phyloP scores from a whole-genome alignment of 1,140 invertebrate genomes.

The Diachasmimorpha longicaudata region DNA sequence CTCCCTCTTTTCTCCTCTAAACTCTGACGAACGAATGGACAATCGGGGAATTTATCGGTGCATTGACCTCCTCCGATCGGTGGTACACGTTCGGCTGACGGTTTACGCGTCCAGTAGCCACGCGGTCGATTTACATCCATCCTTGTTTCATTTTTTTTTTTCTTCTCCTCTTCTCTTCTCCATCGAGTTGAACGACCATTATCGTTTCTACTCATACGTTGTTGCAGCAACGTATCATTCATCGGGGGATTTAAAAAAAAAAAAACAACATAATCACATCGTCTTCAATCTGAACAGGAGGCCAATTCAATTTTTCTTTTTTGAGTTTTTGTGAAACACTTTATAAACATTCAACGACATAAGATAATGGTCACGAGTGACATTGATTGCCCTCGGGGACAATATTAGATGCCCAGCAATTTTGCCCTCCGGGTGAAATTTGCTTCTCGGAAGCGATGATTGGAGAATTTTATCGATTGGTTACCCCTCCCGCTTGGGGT shows the following conservation, averaged over 20 bases:
- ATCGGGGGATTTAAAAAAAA: background rate
- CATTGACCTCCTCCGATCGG: constrained; percentile 41
- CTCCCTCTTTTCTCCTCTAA: background rate
- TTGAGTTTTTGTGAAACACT: too few species aligned
- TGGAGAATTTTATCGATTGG: constrained; percentile 12
- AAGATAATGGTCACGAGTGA: constrained; percentile 16
- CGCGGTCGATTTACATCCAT: constrained; percentile 43
- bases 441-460: constrained; percentile 2
- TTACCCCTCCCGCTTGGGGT: background rate
- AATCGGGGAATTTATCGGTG: constrained; percentile 45
- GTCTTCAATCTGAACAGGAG: background rate
- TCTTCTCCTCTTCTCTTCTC: background rate
- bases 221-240: background rate
- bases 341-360: background rate
- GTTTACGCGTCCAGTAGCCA: constrained; percentile 31
- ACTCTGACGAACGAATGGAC: constrained; percentile 34
- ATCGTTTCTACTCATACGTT: background rate
- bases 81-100: constrained; percentile 31
- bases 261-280: background rate
- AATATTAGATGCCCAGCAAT: constrained; percentile 10
- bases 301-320: too few species aligned
- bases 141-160: constrained; percentile 3
- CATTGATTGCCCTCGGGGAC: background rate
- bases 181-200: constrained; percentile 21
- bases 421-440: background rate